Evolutionary conservation across 2,113 vertebrate genomes (phyloP), one percentile per base, ranked within the genome.

Genomic region (Misgurnus mizolepis): DNA sequence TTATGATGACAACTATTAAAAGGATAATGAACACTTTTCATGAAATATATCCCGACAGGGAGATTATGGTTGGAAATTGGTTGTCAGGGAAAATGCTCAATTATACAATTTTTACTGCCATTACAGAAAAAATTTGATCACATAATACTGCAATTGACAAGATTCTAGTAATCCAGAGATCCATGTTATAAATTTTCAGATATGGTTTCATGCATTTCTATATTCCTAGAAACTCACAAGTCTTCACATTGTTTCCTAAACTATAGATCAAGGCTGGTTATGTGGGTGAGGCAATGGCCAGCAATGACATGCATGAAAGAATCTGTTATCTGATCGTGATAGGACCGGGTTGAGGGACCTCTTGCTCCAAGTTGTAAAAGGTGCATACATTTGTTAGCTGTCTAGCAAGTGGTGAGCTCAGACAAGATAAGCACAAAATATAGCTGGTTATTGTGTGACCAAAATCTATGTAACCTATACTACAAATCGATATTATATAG

Each of bases 301-400:
- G 61, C 56, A 67, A 47, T 18, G 39, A 61, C 66, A 39, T 11
- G 67, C 66, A 79, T 39, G 76, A 79, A 79, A 72, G 60, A 60
- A 50, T 40, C 39, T 60, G 66, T 71, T 78, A 78, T 73, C 75
- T 73, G 75, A 73, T 17, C 53, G 49, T 34, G 27, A 34, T 15
- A 50, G 56, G 50, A 78, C 66, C 67, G 45, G 49, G 11, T 43
- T 2, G 17, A 73, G 10, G 53, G 70, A 45, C 43, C 39, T 66
- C 41, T 56, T 67, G 60, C 34, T 49, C 64, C 34, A 71, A 40
- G 49, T 61, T 47, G 49, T 10, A 15, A 45, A 45, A 49, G 58
- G 61, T 18, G 41, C 67, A 71, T 65, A 70, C 45, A 82, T 70
- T 58, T 56, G 6, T 15, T 34, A 78, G 40, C 67, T 66, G 15